Conservation (phyloP, 2,888 invertebrate species). For the Gandaritis pyraliata region DNA sequence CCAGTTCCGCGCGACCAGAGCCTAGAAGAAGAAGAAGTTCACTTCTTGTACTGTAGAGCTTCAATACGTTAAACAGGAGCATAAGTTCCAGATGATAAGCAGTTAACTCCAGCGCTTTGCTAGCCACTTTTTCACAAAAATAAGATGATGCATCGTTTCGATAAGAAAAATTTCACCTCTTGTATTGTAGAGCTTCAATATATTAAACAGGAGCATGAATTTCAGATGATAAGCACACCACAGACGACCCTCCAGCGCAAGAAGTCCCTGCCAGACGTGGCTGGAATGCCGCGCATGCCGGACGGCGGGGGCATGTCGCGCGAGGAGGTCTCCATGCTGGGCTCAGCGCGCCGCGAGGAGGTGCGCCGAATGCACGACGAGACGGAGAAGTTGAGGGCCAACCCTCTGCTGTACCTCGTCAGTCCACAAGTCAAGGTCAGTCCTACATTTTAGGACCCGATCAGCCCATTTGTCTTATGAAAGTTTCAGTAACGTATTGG, state of each 20-base stretch:
- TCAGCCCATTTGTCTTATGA: too few relatives aligned
- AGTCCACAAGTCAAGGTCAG: constrained; percentile 97
- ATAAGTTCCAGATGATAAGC: constrained; percentile 88
- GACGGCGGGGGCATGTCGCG: constrained; percentile 92
- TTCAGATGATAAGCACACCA: constrained; percentile 90
- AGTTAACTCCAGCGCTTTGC: constrained; percentile 49
- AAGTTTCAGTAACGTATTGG: too few relatives aligned
- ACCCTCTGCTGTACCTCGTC: constrained; percentile 97
- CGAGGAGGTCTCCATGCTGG: constrained; percentile 97
- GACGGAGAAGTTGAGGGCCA: constrained; percentile 95
- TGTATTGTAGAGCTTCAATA: too few relatives aligned
- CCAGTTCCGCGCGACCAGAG: too few relatives aligned
- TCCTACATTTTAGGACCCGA: not conserved
- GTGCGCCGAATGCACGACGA: constrained; percentile 95
- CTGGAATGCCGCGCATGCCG: constrained; percentile 91
- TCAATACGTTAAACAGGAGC: too few relatives aligned
- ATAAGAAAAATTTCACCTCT: too few relatives aligned
- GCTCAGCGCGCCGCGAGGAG: constrained; percentile 97
- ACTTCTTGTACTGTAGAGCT: too few relatives aligned
- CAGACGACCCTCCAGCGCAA: constrained; percentile 94
- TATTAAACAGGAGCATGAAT: not conserved
- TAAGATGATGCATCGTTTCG: too few relatives aligned
- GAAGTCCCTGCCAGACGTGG: constrained; percentile 98
- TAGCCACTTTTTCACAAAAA: too few relatives aligned
- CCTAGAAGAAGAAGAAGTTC: too few relatives aligned